phyloP scores from a whole-genome alignment of 1,140 invertebrate genomes.

The Caerostris darwini region DNA sequence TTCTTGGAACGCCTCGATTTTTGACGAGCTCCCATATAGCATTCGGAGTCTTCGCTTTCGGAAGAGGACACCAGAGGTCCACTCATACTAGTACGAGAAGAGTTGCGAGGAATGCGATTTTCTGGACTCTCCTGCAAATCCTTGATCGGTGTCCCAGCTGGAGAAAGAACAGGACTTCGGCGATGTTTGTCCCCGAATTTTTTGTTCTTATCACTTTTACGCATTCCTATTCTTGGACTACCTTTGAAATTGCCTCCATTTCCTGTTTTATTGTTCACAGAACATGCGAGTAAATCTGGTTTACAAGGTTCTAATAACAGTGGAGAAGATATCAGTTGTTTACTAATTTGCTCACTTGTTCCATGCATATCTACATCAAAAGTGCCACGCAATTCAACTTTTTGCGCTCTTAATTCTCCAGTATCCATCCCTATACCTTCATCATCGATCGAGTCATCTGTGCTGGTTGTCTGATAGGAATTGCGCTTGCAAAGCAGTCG shows the following conservation, averaged over 20 bases:
- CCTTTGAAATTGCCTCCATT: constrained; percentile 40
- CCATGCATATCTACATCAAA: constrained; percentile 85
- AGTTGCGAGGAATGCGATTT: constrained; percentile 34
- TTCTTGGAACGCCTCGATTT: constrained; percentile 57
- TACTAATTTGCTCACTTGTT: constrained; percentile 80
- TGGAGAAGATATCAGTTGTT: not conserved
- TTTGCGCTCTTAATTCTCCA: constrained; percentile 84
- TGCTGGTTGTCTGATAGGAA: constrained; percentile 79
- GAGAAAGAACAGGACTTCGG: constrained; percentile 59
- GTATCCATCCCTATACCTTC: constrained; percentile 86
- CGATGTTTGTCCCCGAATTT: constrained; percentile 52
- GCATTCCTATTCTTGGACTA: constrained; percentile 40
- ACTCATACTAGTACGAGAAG: constrained; percentile 69
- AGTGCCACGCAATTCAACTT: constrained; percentile 85
- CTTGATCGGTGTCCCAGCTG: constrained; percentile 56
- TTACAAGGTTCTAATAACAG: constrained; percentile 47
- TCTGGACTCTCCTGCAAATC: constrained; percentile 48
- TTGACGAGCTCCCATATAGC: constrained; percentile 22
- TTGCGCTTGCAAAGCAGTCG: constrained; percentile 53
- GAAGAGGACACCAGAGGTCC: constrained; percentile 61
- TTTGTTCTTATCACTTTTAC: constrained; percentile 57
- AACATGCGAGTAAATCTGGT: constrained; percentile 37
- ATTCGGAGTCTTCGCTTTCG: constrained; percentile 67
- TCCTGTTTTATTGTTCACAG: constrained; percentile 10
- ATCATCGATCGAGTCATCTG: constrained; percentile 86